Evolutionary conservation across 2,888 invertebrate genomes (phyloP).

Genomic region (Pristionchus fissidentatus): DNA sequence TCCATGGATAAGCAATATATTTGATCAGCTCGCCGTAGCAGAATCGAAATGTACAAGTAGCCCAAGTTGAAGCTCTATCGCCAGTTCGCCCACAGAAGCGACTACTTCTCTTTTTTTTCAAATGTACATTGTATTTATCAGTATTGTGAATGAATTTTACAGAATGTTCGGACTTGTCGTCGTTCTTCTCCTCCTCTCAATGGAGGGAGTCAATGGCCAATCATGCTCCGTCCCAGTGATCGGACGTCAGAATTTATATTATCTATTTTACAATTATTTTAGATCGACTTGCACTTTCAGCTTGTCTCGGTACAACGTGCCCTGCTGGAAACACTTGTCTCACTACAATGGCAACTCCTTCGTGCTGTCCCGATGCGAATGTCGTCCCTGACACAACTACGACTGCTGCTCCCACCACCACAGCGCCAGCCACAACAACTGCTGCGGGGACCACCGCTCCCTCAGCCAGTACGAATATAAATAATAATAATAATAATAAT

Average conservation of each 20-base stretch:
- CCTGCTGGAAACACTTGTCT: slow-evolving; percentile 3
- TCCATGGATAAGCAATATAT: no score
- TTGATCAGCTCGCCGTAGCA: no score
- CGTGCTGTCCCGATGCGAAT: not conserved
- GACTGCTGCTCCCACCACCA: not conserved
- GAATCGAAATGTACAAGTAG: no score
- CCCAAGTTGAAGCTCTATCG: no score
- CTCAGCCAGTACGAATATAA: not conserved
- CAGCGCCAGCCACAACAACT: not conserved
- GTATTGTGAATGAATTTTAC: no score
- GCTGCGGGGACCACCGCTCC: not conserved
- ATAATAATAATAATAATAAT: no score
- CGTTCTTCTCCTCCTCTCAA: no score
- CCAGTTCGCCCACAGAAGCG: no score
- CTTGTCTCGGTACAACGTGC: not conserved
- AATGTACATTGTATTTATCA: no score
- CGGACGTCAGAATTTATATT: not conserved
- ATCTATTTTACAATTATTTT: not conserved
- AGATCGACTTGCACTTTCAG: not conserved
- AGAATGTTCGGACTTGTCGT: no score
- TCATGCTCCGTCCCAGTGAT: not conserved
- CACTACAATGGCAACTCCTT: not conserved
- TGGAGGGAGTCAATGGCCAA: no score
- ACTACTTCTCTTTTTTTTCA: no score
- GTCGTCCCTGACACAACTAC: not conserved